Conservation (phyloP, 1,140 invertebrate species). For the Drosophila leontia region DNA sequence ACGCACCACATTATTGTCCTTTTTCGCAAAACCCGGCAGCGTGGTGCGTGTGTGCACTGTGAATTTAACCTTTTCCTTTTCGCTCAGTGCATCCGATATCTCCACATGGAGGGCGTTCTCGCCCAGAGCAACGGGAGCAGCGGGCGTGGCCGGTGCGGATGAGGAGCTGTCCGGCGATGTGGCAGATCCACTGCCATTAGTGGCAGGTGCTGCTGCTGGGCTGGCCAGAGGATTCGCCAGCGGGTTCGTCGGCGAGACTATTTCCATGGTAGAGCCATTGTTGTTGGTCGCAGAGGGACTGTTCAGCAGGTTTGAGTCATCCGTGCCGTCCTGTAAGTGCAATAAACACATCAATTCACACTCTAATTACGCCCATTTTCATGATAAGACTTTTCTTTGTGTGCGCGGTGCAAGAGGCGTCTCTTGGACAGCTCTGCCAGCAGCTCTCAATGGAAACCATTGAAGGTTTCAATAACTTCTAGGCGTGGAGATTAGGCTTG, state of each 20-base stretch:
- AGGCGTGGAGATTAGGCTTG: too few relatives aligned
- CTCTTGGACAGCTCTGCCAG: not conserved
- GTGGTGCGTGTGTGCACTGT: conserved; percentile 99
- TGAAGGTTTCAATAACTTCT: not conserved
- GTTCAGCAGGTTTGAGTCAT: conserved; percentile 72
- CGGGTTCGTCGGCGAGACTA: conserved; percentile 68
- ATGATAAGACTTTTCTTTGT: conserved; percentile 71
- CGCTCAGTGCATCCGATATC: conserved; percentile 99
- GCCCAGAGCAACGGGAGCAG: conserved; percentile 76
- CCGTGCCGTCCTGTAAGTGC: conserved; percentile 63
- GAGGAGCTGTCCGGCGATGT: conserved; percentile 80
- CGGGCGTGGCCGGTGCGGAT: conserved; percentile 72
- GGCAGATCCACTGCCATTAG: conserved; percentile 73
- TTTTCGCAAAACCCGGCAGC: conserved; percentile 94
- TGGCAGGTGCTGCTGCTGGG: conserved; percentile 24
- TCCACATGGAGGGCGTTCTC: conserved; percentile 91
- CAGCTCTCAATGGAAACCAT: not conserved
- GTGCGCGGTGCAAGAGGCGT: conserved; percentile 20
- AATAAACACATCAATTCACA: conserved; percentile 40
- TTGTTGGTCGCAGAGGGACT: conserved; percentile 56
- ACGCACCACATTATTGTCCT: conserved; percentile 97
- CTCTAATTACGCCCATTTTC: conserved; percentile 74
- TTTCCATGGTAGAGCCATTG: conserved; percentile 63
- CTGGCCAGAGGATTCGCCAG: conserved; percentile 34
- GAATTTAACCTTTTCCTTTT: conserved; percentile 99